A percentile compares a stretch with the other conserved stretches of the same genome.
Conservation (phyloP, 2,888 invertebrate species). For the Rotaria magnacalcarata region DNA sequence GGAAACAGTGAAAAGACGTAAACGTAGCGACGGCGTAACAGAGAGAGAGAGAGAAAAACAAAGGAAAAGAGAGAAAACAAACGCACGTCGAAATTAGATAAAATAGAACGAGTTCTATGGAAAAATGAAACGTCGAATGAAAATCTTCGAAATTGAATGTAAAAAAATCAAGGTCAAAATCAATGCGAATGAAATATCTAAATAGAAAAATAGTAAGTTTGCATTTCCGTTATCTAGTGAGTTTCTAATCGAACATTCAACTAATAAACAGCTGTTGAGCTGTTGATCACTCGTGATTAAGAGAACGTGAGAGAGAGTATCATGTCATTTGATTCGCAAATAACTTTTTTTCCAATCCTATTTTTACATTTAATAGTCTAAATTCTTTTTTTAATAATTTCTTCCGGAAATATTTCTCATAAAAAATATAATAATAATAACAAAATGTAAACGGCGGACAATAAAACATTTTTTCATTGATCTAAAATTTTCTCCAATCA, state of each 20-base stretch:
- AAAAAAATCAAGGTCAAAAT: not conserved
- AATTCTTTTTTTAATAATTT: not conserved
- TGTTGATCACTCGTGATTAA: constrained; percentile 18
- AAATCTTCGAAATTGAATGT: not conserved
- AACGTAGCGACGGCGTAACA: constrained; percentile 12
- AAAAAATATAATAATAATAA: not conserved
- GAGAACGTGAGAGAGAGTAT: not conserved
- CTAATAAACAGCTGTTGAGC: constrained; percentile 1
- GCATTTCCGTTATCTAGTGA: too few relatives aligned
- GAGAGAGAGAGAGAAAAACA: not conserved
- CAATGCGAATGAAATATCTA: not conserved
- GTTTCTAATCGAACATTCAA: too few relatives aligned
- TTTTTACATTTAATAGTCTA: not conserved
- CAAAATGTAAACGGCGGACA: not conserved
- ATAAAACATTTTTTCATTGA: not conserved
- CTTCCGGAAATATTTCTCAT: not conserved
- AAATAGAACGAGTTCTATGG: not conserved
- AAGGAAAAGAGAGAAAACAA: not conserved
- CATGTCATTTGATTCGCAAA: not conserved
- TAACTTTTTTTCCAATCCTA: too few relatives aligned
- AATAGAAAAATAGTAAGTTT: not conserved
- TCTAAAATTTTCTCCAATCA: not conserved
- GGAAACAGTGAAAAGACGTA: not conserved
- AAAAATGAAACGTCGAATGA: not conserved
- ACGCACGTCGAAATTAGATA: not conserved